A percentile compares a stretch with the other conserved stretches of the same genome.
phyloP scores from a whole-genome alignment of 1,140 invertebrate genomes.

The Zaprionus ghesquierei region DNA sequence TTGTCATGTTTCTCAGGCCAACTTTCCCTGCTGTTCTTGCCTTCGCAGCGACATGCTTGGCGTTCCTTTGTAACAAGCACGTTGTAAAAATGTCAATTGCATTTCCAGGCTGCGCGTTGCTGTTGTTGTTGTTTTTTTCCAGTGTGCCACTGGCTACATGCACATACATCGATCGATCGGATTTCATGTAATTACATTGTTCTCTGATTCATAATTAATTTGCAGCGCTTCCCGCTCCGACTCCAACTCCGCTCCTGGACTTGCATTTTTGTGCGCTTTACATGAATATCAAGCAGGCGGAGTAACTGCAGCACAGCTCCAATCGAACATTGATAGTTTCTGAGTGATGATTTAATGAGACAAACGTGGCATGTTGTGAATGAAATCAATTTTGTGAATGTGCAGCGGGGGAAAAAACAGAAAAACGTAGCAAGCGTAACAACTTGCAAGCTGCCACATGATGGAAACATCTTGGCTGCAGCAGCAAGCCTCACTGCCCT shows the following conservation, averaged over 20 bases:
- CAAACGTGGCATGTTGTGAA: slow-evolving; percentile 81
- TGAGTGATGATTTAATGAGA: slow-evolving; percentile 82
- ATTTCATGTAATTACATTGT: slow-evolving; percentile 82
- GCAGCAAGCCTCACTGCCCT: background rate
- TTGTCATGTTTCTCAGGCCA: slow-evolving; percentile 72
- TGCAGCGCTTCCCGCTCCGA: slow-evolving; percentile 18
- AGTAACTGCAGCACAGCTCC: slow-evolving; percentile 13
- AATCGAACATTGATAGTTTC: slow-evolving; percentile 78
- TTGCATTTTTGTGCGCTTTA: slow-evolving; percentile 65
- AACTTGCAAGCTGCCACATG: slow-evolving; percentile 4
- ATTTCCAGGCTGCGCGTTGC: slow-evolving; percentile 37
- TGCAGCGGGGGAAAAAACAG: slow-evolving; percentile 65
- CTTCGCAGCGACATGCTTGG: slow-evolving; percentile 36
- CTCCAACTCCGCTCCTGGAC: background rate
- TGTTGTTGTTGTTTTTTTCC: slow-evolving; percentile 32
- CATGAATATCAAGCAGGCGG: slow-evolving; percentile 51
- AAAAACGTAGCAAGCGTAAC: slow-evolving; percentile 37
- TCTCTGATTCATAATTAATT: slow-evolving; percentile 82
- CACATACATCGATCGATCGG: slow-evolving; percentile 76
- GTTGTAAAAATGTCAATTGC: slow-evolving; percentile 81
- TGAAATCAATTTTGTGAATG: slow-evolving; percentile 81
- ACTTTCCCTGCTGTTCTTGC: slow-evolving; percentile 72
- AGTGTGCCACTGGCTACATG: slow-evolving; percentile 53
- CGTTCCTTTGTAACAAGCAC: slow-evolving; percentile 46
- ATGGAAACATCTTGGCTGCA: slow-evolving; percentile 39